Conservation (phyloP, 2,113 vertebrate genomes). For the Lethenteron reissneri region DNA sequence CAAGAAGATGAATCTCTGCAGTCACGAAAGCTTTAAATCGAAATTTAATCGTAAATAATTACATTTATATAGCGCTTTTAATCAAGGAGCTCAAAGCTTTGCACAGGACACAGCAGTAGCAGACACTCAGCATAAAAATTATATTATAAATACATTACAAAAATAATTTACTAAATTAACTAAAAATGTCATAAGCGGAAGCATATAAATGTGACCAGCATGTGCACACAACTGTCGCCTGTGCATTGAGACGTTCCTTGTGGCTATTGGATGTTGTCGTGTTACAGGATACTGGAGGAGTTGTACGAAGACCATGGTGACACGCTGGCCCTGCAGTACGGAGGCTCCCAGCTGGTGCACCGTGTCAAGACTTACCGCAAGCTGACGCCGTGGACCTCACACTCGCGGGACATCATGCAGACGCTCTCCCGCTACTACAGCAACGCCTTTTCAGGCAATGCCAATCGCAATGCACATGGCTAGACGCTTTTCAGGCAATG, state of each 20-base stretch:
- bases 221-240: neutral
- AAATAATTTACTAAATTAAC: no score
- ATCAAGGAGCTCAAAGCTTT: no score
- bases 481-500: constrained; percentile 35
- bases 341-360: constrained; percentile 89
- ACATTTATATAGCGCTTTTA: no score
- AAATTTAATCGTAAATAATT: no score
- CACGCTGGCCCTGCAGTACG: constrained; percentile 77
- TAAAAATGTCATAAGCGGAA: no score
- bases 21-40: no score
- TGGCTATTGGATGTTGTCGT: neutral
- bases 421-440: constrained; percentile 91
- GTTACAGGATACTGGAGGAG: constrained; percentile 70
- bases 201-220: no score
- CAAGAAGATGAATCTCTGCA: no score
- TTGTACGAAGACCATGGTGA: constrained; percentile 97
- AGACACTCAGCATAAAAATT: no score
- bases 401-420: constrained; percentile 97
- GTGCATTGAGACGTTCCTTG: neutral
- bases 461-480: no score
- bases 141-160: no score
- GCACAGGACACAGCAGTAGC: no score
- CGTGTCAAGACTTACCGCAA: constrained; percentile 92
- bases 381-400: constrained; percentile 89
- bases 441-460: constrained; percentile 80